These are phyloP conservation scores for Netelia virgata DNA, from an alignment of 2,888 invertebrate species.

Conservation along the genomic window DNA sequence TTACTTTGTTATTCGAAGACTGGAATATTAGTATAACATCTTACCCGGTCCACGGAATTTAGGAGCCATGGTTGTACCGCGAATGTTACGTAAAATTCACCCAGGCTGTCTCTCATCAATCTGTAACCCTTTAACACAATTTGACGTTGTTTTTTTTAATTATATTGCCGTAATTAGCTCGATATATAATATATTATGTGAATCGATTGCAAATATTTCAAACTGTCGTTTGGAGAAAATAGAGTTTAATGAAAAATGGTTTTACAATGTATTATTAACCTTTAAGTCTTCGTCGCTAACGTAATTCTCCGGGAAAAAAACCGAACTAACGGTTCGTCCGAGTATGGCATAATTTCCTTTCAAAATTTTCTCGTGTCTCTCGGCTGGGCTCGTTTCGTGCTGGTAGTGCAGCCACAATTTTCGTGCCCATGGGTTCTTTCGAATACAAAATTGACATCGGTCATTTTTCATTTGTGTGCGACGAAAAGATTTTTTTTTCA, in stretches of 20 bases:
- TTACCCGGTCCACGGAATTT: constrained; percentile 77
- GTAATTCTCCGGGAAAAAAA: constrained; percentile 78
- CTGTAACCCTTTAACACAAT: constrained; percentile 74
- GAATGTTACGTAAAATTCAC: constrained; percentile 76
- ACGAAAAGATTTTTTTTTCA: background rate
- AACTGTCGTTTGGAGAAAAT: too few relatives aligned
- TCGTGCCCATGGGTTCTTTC: constrained; percentile 74
- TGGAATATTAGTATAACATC: background rate
- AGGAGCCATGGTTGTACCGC: constrained; percentile 81
- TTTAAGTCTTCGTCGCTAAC: constrained; percentile 73
- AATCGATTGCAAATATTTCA: too few relatives aligned
- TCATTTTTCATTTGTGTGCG: constrained; percentile 1
- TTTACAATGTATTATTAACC: constrained; percentile 66
- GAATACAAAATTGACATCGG: background rate
- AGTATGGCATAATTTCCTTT: constrained; percentile 77
- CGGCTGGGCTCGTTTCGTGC: constrained; percentile 58
- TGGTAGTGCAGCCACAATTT: constrained; percentile 72
- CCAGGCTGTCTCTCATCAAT: constrained; percentile 77
- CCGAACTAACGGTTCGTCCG: constrained; percentile 75
- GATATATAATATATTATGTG: too few relatives aligned
- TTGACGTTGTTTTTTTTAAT: background rate
- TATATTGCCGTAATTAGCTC: background rate
- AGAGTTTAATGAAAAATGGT: background rate
- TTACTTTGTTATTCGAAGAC: background rate
- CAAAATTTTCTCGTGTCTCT: constrained; percentile 70